Evolutionary conservation across 2,888 invertebrate species (phyloP).

Genomic region (Sialis lutaria): DNA sequence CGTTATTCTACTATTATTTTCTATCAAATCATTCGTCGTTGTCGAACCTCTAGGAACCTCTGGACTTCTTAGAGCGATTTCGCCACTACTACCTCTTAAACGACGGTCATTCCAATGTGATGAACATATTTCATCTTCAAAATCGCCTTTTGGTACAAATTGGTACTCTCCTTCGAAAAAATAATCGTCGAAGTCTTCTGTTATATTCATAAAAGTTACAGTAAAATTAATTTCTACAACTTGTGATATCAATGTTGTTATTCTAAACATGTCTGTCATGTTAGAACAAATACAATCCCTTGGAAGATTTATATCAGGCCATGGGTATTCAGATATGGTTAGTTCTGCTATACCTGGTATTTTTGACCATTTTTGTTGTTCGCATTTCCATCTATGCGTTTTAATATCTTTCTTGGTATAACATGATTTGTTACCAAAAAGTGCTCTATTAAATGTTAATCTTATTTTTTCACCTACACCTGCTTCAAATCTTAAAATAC

Average conservation of each 20-base stretch:
- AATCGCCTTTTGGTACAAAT: constrained; percentile 37
- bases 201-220: constrained; percentile 61
- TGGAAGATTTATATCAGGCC: constrained; percentile 46
- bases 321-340: constrained; percentile 49
- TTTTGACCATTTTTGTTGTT: constrained; percentile 21
- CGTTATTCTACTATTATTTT: constrained; percentile 27
- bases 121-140: constrained; percentile 39
- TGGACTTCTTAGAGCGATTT: constrained; percentile 48
- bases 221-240: constrained; percentile 57
- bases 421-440: constrained; percentile 52
- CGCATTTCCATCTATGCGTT: constrained; percentile 52
- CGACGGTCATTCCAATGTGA: constrained; percentile 46
- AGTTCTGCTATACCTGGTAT: constrained; percentile 36
- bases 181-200: constrained; percentile 64
- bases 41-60: constrained; percentile 27
- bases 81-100: constrained; percentile 53
- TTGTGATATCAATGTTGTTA: constrained; percentile 49
- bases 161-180: constrained; percentile 60
- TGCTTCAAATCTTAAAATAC: constrained; percentile 58
- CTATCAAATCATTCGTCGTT: constrained; percentile 26
- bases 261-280: constrained; percentile 41
- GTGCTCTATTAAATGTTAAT: constrained; percentile 47
- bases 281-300: constrained; percentile 60
- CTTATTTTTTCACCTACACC: constrained; percentile 49
- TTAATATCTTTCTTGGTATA: constrained; percentile 45